These are phyloP conservation scores for Zeus faber DNA, from an alignment of 2,113 vertebrate genomes.

Conservation along the genomic window DNA sequence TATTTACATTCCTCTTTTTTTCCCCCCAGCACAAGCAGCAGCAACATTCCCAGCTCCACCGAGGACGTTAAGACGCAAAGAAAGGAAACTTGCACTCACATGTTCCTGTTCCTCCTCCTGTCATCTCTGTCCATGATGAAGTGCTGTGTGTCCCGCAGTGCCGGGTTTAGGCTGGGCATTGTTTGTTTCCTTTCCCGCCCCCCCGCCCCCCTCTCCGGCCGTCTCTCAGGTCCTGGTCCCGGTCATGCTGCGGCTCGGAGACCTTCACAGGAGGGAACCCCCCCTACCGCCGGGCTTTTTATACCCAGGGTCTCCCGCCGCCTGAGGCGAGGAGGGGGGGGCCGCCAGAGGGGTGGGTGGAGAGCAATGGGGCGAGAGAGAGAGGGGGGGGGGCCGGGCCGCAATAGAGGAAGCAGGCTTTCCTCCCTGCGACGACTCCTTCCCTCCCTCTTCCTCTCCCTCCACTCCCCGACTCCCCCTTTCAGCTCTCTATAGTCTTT, in stretches of 20 bases:
- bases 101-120: constrained; percentile 73
- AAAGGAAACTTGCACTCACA: constrained; percentile 64
- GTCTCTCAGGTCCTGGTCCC: constrained; percentile 57
- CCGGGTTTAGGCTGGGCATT: constrained; percentile 73
- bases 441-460: constrained; percentile 20
- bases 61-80: no score
- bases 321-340: constrained; percentile 40
- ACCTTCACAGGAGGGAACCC: constrained; percentile 58
- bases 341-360: background rate
- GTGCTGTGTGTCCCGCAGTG: constrained; percentile 62
- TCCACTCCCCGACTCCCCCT: constrained; percentile 24
- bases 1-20: background rate
- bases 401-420: constrained; percentile 49
- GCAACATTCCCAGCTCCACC: no score
- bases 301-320: constrained; percentile 56
- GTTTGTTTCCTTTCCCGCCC: constrained; percentile 68
- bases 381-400: background rate
- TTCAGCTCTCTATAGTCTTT: background rate
- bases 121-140: constrained; percentile 76
- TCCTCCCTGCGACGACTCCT: constrained; percentile 16
- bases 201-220: constrained; percentile 42
- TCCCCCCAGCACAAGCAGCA: background rate
- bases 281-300: constrained; percentile 33
- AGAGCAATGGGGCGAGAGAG: background rate
- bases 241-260: constrained; percentile 62